Evolutionary conservation across 2,113 vertebrate species (phyloP).

Genomic region (Mobula birostris): DNA sequence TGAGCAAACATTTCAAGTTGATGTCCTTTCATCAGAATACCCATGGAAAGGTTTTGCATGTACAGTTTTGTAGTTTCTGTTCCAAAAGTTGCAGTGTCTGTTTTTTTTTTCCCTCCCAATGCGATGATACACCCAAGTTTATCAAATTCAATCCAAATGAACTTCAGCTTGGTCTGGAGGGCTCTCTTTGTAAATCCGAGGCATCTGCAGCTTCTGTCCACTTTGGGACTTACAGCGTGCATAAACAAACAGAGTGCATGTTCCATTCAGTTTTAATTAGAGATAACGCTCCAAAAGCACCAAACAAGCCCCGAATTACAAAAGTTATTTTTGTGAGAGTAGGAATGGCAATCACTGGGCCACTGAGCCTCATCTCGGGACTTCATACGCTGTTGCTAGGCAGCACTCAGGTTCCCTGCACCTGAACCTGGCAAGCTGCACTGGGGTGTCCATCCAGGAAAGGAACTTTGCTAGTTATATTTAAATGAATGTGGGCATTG

Average conservation of each 20-base stretch:
- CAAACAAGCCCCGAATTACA: background rate
- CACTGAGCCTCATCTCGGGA: background rate
- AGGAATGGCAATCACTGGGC: background rate
- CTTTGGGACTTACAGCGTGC: no score
- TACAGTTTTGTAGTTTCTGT: background rate
- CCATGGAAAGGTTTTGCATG: background rate
- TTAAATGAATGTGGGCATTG: background rate
- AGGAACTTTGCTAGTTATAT: background rate
- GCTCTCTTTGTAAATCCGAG: background rate
- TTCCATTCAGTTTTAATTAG: background rate
- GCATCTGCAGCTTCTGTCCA: no score
- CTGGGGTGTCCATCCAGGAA: background rate
- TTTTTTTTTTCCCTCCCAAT: background rate
- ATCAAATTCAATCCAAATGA: background rate
- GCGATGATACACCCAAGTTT: background rate
- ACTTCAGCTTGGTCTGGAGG: background rate
- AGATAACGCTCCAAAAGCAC: background rate
- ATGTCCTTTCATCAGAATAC: no score
- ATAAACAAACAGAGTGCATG: background rate
- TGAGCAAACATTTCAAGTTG: no score
- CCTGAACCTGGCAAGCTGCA: background rate
- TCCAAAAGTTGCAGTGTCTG: background rate
- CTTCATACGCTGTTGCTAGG: background rate
- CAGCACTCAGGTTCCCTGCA: background rate
- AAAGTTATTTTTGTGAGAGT: background rate